Conservation (phyloP, 2,113 vertebrate species). For the Tupaia tana region DNA sequence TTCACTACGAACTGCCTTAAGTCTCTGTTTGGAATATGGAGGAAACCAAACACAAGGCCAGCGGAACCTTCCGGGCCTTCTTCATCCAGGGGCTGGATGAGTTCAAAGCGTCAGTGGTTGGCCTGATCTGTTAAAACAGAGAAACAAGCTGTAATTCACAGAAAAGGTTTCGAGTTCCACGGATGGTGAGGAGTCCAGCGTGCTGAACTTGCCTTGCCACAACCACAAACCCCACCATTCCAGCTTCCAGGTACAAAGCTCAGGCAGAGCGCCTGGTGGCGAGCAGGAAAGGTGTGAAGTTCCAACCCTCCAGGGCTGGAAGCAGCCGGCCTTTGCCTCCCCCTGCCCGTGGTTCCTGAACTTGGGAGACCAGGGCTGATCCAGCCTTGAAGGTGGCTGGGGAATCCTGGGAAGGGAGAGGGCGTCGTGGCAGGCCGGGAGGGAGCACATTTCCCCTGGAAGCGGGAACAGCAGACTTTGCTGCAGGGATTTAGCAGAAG, state of each 20-base stretch:
- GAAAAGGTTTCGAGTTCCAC: neutral
- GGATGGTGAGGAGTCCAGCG: neutral
- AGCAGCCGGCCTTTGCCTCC: neutral
- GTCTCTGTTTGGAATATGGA: neutral
- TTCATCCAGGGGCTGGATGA: neutral
- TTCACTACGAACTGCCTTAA: neutral
- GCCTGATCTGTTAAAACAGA: neutral
- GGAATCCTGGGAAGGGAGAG: neutral
- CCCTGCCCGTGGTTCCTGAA: neutral
- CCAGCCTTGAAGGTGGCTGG: neutral
- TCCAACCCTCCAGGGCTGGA: fast-evolving
- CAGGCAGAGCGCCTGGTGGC: neutral
- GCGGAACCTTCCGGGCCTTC: neutral
- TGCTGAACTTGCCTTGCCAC: neutral
- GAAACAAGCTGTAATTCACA: neutral
- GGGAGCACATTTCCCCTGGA: fast-evolving
- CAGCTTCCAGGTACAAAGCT: too few species aligned
- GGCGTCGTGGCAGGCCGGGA: fast-evolving
- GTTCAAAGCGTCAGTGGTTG: too few species aligned
- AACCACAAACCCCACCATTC: neutral
- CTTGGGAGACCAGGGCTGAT: neutral
- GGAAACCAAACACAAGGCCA: neutral
- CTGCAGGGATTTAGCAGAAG: neutral
- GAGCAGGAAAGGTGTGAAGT: neutral
- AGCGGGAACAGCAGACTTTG: neutral